phyloP scores from a whole-genome alignment of 2,797 vertebrate genomes.

The Helicolenus hilgendorfi region DNA sequence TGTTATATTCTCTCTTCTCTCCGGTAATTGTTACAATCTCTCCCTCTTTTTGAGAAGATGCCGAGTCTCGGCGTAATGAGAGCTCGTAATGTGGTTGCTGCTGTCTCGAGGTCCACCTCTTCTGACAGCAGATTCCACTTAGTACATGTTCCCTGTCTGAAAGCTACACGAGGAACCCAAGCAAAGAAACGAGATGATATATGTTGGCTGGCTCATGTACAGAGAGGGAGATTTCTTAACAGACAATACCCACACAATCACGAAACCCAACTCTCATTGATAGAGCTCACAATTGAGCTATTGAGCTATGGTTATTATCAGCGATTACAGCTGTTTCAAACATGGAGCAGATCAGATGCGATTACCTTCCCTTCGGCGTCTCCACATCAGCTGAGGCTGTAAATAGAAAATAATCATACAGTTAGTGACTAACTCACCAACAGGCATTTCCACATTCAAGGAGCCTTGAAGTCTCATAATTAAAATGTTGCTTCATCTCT shows the following conservation, averaged over 20 bases:
- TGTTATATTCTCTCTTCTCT: background rate
- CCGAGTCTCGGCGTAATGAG: slow-evolving; percentile 27
- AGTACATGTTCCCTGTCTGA: slow-evolving; percentile 23
- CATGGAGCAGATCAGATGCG: slow-evolving; percentile 34
- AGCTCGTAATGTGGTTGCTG: slow-evolving; percentile 13
- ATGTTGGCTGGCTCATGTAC: background rate
- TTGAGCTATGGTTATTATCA: slow-evolving; percentile 39
- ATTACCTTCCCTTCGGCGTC: background rate
- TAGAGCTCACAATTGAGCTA: slow-evolving; percentile 6
- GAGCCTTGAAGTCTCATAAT: slow-evolving; percentile 2
- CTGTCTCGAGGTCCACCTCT: background rate
- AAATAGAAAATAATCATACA: slow-evolving; percentile 29
- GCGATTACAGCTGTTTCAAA: slow-evolving; percentile 44
- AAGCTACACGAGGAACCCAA: slow-evolving; percentile 5
- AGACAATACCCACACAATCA: background rate
- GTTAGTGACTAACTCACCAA: background rate
- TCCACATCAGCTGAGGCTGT: slow-evolving; percentile 13
- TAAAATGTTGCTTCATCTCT: slow-evolving; percentile 4
- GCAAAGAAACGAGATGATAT: slow-evolving; percentile 14
- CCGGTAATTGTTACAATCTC: slow-evolving; percentile 16
- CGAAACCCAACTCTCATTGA: background rate
- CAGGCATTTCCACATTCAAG: background rate
- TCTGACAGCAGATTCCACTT: slow-evolving; percentile 43
- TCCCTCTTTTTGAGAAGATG: slow-evolving; percentile 1
- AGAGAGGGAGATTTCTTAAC: background rate